Conservation (phyloP, 1,140 invertebrate species). For the Solenopsis fugax region DNA sequence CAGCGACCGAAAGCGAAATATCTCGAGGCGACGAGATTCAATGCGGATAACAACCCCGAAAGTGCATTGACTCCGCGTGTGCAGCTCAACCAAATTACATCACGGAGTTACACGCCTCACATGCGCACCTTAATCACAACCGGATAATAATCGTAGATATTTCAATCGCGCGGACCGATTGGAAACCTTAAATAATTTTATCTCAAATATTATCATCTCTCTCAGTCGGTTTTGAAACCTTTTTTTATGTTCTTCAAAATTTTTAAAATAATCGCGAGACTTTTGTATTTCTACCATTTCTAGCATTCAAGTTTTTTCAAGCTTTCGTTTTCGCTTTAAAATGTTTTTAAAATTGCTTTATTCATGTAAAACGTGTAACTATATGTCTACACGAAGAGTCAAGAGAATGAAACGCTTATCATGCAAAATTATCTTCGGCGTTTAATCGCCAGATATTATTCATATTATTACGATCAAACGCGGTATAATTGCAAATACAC, state of each 20-base stretch:
- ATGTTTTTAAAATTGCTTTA: background rate
- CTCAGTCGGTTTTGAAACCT: background rate
- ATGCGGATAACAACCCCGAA: constrained; percentile 51
- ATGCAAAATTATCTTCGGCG: background rate
- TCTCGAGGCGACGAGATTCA: constrained; percentile 68
- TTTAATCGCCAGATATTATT: background rate
- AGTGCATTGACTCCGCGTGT: constrained; percentile 46
- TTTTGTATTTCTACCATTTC: background rate
- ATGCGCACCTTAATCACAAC: background rate
- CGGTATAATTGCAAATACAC: background rate
- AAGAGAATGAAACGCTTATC: background rate
- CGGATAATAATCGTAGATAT: background rate
- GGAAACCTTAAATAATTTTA: background rate
- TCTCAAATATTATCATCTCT: background rate
- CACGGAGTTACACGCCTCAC: background rate
- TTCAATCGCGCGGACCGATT: background rate
- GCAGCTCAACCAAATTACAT: constrained; percentile 35
- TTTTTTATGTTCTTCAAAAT: background rate
- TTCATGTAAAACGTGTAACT: background rate
- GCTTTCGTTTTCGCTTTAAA: background rate
- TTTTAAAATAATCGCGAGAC: background rate
- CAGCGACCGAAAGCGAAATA: constrained; percentile 58
- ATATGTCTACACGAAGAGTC: background rate
- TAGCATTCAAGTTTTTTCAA: background rate
- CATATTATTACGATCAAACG: background rate